phyloP scores from a whole-genome alignment of 1,140 invertebrate genomes.

The Laupala kohalensis region DNA sequence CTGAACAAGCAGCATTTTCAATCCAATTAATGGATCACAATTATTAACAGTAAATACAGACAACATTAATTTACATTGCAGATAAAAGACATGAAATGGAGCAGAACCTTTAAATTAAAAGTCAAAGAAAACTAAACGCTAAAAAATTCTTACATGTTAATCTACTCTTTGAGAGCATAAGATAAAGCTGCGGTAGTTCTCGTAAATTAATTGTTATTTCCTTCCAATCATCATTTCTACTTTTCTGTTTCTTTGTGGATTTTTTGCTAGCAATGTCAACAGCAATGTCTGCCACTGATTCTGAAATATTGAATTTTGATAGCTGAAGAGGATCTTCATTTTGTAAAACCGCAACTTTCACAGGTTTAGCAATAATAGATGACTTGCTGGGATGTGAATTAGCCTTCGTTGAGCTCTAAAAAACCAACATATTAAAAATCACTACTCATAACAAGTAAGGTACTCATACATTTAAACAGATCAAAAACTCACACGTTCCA shows the following conservation, averaged over 20 bases:
- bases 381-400: not conserved
- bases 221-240: constrained; percentile 4
- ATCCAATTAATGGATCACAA: no score
- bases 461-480: no score
- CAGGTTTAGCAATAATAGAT: constrained; percentile 1
- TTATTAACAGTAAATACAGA: no score
- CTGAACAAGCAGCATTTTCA: no score
- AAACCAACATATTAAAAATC: not conserved
- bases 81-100: no score
- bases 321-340: not conserved
- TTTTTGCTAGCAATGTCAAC: not conserved
- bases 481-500: no score
- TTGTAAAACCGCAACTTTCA: not conserved
- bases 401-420: constrained; percentile 2
- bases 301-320: not conserved
- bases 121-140: no score
- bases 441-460: no score
- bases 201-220: not conserved
- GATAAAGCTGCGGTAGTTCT: constrained; percentile 1
- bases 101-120: no score
- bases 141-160: constrained; percentile 23
- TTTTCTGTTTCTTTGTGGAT: not conserved
- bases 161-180: constrained; percentile 12
- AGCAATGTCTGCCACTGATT: not conserved
- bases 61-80: no score